A percentile compares a stretch with the other conserved stretches of the same genome.
These are phyloP conservation scores for Helarctos malayanus DNA, from an alignment of 2,797 vertebrate genomes.

Conservation along the genomic window DNA sequence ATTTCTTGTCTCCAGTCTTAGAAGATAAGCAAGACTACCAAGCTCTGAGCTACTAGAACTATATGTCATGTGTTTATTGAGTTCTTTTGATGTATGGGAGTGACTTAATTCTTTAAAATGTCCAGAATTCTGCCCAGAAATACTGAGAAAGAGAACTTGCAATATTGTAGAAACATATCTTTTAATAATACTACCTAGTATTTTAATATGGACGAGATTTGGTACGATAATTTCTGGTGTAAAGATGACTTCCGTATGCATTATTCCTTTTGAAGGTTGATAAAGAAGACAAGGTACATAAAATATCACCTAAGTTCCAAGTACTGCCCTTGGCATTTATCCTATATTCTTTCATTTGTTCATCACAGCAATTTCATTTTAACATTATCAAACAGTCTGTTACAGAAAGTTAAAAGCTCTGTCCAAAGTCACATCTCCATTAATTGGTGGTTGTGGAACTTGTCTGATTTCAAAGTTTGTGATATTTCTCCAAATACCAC, in stretches of 20 bases:
- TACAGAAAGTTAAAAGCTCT: neutral
- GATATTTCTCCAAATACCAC: neutral
- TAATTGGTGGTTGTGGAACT: neutral
- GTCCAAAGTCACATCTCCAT: neutral
- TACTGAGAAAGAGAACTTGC: neutral
- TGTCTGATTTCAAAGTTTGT: neutral
- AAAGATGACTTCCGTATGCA: neutral
- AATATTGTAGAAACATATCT: neutral
- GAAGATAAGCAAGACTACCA: neutral
- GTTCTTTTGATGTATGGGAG: neutral
- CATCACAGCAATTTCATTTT: neutral
- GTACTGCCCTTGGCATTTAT: neutral
- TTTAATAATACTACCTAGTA: neutral
- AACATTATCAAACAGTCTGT: neutral
- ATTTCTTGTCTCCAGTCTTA: neutral
- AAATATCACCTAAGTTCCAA: neutral
- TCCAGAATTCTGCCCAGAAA: neutral
- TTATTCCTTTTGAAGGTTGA: neutral
- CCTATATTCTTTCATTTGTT: neutral
- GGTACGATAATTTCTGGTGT: neutral
- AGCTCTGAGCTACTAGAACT: neutral
- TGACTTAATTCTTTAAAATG: conserved; percentile 3
- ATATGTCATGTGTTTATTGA: neutral
- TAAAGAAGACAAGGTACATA: neutral
- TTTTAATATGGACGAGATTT: neutral